These are phyloP conservation scores for Scaptomyza graminum DNA, from an alignment of 1,140 invertebrate genomes.

Conservation along the genomic window DNA sequence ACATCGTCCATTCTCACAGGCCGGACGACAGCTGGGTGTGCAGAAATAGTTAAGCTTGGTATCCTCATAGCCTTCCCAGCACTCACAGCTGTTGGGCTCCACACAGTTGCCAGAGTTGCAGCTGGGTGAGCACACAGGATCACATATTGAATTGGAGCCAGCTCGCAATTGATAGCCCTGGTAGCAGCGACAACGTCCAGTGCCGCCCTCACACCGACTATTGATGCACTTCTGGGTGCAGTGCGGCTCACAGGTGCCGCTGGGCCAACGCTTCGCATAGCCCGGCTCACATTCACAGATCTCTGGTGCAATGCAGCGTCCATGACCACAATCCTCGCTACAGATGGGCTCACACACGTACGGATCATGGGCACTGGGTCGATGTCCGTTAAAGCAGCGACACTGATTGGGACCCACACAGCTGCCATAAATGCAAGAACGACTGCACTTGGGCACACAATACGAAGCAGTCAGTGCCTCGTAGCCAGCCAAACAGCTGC, in stretches of 20 bases:
- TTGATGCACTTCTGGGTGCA: conserved; percentile 80
- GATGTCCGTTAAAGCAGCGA: conserved; percentile 71
- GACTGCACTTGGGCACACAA: conserved; percentile 84
- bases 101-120: conserved; percentile 85
- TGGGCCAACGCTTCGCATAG: conserved; percentile 73
- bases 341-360: conserved; percentile 74
- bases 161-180: conserved; percentile 60
- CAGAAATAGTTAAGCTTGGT: conserved; percentile 65
- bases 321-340: conserved; percentile 58
- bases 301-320: conserved; percentile 70
- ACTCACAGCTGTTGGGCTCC: conserved; percentile 82
- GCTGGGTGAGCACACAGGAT: conserved; percentile 81
- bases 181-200: conserved; percentile 73
- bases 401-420: conserved; percentile 74
- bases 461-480: conserved; percentile 64
- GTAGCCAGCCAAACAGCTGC: conserved; percentile 87
- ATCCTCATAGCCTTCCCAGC: conserved; percentile 69
- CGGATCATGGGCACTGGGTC: conserved; percentile 72
- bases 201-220: conserved; percentile 65
- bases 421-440: conserved; percentile 75
- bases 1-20: conserved; percentile 80
- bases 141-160: conserved; percentile 78
- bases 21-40: conserved; percentile 76
- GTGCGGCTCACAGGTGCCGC: conserved; percentile 77
- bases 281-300: conserved; percentile 68